Evolutionary conservation across 64 coral and sea anemone genomes (phyloP), one percentile per base, ranked within the genome.

Genomic region (Dendronephthya gigantea): DNA sequence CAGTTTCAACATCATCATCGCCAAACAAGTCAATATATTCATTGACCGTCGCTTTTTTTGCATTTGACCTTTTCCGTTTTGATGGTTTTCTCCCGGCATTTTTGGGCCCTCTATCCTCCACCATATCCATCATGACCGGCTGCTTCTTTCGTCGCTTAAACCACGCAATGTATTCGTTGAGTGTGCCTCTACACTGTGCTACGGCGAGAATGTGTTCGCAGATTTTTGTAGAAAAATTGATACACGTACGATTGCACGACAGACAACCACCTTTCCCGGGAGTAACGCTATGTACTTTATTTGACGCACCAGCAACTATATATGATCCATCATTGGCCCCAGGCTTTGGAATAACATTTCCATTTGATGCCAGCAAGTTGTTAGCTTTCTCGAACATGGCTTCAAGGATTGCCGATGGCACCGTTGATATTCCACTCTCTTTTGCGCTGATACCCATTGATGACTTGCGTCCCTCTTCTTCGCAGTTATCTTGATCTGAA

Each of bases 151-250:
- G 49, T 88, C 68, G 35, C 14, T 59, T 72, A 35, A 88, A 83
- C 81, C 87, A 88, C 33, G 48, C 74, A 52, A 88, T 23, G 28
- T 83, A 88, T 40, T 82, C 87, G 29, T 39, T 9, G 31, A 83
- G 52, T 27, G 19, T 68, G 29, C 87, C 49, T 40, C 70, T 87
- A 14, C 34, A 38, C 49, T 92, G 83, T 17, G 87, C 90, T 16
- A 88, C 87, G 58, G 86, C 83, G 39, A 88, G 43, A 40, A 84
- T 66, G 49, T 92, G 83, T 85, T 92, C 90, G 33, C 90, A 69
- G 32, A 88, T 43, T 45, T 81, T 85, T 28, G 45, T 68, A 13
- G 68, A 85, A 38, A 39, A 32, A 65, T 88, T 92, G 13, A 88
- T 69, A 66, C 90, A 83, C 14, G 82, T 40, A 19, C 40, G 68